Evolutionary conservation across 1,140 invertebrate genomes (phyloP).

Genomic region (Pseudomyrmex gracilis): DNA sequence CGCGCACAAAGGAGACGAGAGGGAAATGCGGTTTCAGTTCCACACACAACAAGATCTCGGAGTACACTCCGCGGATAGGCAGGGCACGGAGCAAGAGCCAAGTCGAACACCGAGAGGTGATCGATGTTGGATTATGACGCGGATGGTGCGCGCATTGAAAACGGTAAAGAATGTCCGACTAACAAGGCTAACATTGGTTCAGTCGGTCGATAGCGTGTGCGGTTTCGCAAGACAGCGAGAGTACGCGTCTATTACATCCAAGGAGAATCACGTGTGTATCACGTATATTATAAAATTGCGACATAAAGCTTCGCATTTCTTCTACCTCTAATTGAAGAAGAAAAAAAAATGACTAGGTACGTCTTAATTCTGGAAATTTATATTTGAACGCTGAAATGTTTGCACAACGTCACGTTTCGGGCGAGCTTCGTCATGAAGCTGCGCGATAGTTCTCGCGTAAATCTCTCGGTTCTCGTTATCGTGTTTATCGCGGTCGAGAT

Average conservation of each 20-base stretch:
- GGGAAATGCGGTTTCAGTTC: slow-evolving; percentile 37
- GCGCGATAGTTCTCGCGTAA: slow-evolving; percentile 24
- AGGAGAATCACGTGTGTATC: neutral
- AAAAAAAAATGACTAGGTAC: too few relatives aligned
- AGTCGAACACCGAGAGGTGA: slow-evolving; percentile 70
- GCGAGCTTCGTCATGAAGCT: neutral
- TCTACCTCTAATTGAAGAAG: too few relatives aligned
- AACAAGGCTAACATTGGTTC: slow-evolving; percentile 72
- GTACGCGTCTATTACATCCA: neutral
- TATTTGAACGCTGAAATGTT: neutral
- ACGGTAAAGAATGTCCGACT: slow-evolving; percentile 74
- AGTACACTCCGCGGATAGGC: slow-evolving; percentile 42
- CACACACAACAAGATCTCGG: slow-evolving; percentile 50
- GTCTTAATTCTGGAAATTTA: neutral
- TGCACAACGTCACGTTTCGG: slow-evolving; percentile 1
- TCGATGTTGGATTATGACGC: slow-evolving; percentile 75
- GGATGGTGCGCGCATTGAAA: slow-evolving; percentile 54
- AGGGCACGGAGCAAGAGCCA: slow-evolving; percentile 22
- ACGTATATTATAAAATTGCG: neutral
- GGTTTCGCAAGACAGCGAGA: slow-evolving; percentile 31
- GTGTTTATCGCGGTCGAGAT: slow-evolving; percentile 22
- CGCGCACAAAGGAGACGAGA: slow-evolving; percentile 36
- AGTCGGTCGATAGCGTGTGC: slow-evolving; percentile 53
- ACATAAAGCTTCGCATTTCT: too few relatives aligned
- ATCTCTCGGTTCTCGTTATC: slow-evolving; percentile 7